Conservation (phyloP, 2,888 invertebrate species). For the Eupithecia vulgata region DNA sequence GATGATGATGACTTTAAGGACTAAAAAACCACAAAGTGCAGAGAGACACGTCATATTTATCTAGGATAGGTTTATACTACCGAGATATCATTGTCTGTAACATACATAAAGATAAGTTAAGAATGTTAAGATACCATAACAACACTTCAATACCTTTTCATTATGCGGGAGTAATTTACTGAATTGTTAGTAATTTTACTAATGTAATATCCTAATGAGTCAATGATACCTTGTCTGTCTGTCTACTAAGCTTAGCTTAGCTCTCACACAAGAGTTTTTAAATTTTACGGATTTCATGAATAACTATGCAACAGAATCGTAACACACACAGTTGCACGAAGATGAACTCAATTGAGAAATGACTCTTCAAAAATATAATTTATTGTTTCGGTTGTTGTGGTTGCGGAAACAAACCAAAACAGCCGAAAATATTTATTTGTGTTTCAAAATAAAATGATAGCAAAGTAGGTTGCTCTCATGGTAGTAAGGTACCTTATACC, state of each 20-base stretch:
- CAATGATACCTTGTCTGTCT: not conserved
- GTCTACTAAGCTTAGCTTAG: not conserved
- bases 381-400: not conserved
- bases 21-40: no score
- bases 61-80: conserved; percentile 46
- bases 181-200: conserved; percentile 21
- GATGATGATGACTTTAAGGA: no score
- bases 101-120: not conserved
- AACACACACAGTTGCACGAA: not conserved
- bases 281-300: not conserved
- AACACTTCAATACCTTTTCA: conserved; percentile 3
- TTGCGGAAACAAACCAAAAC: no score
- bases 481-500: no score
- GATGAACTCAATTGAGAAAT: not conserved
- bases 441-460: not conserved
- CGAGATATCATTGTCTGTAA: conserved; percentile 45
- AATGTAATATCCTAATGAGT: conserved; percentile 4
- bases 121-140: conserved; percentile 1
- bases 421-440: not conserved
- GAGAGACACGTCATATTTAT: conserved; percentile 27
- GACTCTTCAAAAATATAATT: not conserved
- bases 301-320: not conserved
- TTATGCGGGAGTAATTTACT: conserved; percentile 18
- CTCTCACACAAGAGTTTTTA: not conserved
- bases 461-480: not conserved